phyloP scores from a whole-genome alignment of 1,140 invertebrate species.

The Drosophila guanche region DNA sequence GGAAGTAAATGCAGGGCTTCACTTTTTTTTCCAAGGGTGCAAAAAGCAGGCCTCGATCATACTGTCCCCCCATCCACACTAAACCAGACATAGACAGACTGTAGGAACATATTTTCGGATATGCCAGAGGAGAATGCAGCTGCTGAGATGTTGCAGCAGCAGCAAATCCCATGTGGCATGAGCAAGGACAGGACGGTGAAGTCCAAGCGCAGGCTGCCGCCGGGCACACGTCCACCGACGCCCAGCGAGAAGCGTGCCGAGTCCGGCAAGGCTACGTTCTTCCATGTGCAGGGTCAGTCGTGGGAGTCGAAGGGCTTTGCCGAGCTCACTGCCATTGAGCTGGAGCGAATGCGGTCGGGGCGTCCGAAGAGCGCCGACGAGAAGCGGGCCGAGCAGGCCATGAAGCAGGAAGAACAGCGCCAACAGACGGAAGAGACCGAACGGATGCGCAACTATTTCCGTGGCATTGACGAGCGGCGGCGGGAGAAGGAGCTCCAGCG shows the following conservation, averaged over 20 bases:
- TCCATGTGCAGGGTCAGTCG: conserved; percentile 56
- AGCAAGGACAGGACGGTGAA: conserved; percentile 21
- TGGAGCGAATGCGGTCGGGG: conserved; percentile 47
- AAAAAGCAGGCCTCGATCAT: no score
- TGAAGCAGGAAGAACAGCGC: conserved; percentile 47
- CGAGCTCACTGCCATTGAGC: conserved; percentile 28
- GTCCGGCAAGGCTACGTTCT: conserved; percentile 61
- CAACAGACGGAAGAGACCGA: conserved; percentile 54
- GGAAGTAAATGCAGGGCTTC: conserved; percentile 45
- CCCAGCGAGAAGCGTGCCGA: conserved; percentile 15
- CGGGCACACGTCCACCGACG: conserved; percentile 45
- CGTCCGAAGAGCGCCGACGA: conserved; percentile 52
- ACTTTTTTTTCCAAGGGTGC: background rate
- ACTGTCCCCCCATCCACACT: no score
- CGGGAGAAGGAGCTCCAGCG: conserved; percentile 51
- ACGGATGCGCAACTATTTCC: conserved; percentile 48
- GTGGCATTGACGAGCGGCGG: conserved; percentile 55
- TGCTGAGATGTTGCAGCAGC: background rate
- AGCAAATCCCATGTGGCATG: conserved; percentile 11
- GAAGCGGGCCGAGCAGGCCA: conserved; percentile 43
- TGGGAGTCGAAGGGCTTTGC: conserved; percentile 65
- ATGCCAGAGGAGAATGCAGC: no score
- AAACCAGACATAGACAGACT: no score
- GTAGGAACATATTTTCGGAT: no score
- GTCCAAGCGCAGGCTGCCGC: conserved; percentile 31